Evolutionary conservation across 2,888 invertebrate genomes (phyloP).

Genomic region (Stegana nigrithorax): DNA sequence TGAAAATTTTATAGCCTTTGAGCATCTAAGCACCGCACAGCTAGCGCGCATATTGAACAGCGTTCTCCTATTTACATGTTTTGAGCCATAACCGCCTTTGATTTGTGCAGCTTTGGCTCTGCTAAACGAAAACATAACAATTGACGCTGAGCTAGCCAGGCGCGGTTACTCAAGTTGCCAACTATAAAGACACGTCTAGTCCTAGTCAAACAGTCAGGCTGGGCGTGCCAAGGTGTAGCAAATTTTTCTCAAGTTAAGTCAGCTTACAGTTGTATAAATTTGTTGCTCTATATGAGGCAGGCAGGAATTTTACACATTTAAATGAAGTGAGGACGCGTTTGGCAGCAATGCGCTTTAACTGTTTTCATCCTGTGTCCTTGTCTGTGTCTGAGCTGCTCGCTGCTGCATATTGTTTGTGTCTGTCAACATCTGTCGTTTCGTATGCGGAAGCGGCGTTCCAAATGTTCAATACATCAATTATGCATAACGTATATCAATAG

Average conservation of each 20-base stretch:
- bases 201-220: no score
- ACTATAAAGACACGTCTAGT: no score
- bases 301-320: conserved; percentile 33
- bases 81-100: not conserved
- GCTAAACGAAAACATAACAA: no score
- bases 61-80: not conserved
- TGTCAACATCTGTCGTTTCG: not conserved
- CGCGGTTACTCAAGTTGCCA: no score
- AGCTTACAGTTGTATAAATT: conserved; percentile 6
- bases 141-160: no score
- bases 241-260: no score
- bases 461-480: conserved; percentile 19
- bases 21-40: not conserved
- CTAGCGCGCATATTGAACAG: not conserved
- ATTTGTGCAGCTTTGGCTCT: conserved; percentile 6
- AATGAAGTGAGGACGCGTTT: conserved; percentile 33
- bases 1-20: conserved; percentile 47
- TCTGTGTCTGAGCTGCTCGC: no score
- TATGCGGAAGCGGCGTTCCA: not conserved
- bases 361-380: no score
- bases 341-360: no score
- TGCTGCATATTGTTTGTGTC: no score
- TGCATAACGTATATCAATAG: conserved; percentile 15
- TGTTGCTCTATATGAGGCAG: conserved; percentile 9
- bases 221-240: no score